A percentile compares a stretch with the other conserved stretches of the same genome.
Conservation (phyloP, 2,888 invertebrate species). For the Maniola hyperantus region DNA sequence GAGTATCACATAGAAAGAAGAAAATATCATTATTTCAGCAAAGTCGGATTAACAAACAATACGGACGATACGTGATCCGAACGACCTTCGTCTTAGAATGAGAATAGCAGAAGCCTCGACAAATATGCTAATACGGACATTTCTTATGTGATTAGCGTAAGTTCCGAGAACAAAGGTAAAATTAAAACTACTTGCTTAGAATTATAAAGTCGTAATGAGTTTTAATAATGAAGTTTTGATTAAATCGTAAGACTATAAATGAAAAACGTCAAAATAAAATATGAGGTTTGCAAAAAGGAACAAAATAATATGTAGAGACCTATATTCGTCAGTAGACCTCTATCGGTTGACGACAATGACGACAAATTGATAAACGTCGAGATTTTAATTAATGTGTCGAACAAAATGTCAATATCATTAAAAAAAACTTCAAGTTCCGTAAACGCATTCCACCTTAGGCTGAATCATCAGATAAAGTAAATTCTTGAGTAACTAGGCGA, state of each 20-base stretch:
- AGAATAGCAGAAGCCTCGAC: constrained; percentile 28
- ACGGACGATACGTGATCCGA: constrained; percentile 23
- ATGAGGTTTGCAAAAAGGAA: no score
- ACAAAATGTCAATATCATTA: no score
- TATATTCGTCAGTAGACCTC: no score
- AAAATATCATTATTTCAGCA: background rate
- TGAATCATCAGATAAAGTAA: no score
- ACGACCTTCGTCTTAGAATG: constrained; percentile 29
- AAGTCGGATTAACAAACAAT: constrained; percentile 15
- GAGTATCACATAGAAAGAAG: background rate
- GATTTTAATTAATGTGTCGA: no score
- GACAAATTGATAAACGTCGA: no score
- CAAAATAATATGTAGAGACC: no score
- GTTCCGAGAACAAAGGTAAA: constrained; percentile 25
- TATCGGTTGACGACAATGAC: no score
- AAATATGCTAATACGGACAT: constrained; percentile 30
- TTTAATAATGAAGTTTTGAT: background rate
- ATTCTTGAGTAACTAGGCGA: no score
- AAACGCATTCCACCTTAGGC: no score
- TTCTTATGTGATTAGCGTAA: constrained; percentile 30
- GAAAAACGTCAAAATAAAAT: background rate
- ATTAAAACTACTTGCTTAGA: constrained; percentile 15
- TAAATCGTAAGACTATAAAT: no score
- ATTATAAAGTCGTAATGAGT: constrained; percentile 12
- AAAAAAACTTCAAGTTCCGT: no score